Evolutionary conservation across 2,797 vertebrate genomes (phyloP).

Genomic region (Tinamus major): DNA sequence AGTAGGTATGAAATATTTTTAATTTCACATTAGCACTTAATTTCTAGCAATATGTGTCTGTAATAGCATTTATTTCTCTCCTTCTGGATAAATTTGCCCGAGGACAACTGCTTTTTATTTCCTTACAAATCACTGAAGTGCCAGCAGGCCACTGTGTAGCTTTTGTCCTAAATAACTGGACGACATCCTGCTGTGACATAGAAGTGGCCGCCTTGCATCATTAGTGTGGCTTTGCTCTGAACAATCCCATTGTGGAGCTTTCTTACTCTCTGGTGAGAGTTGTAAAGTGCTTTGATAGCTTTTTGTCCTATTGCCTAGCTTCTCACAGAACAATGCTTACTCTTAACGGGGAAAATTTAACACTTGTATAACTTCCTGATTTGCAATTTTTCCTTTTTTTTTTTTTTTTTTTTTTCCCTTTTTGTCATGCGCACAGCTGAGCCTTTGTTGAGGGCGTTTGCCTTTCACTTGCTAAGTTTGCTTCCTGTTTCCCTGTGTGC

Average conservation of each 20-base stretch:
- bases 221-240: neutral
- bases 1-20: neutral
- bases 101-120: neutral
- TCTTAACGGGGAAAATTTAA: neutral
- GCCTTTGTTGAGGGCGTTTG: neutral
- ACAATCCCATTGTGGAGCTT: neutral
- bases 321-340: neutral
- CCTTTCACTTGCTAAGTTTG: constrained; percentile 33
- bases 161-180: neutral
- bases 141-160: neutral
- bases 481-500: constrained; percentile 46
- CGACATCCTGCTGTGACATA: neutral
- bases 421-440: neutral
- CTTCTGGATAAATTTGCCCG: neutral
- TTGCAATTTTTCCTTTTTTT: neutral
- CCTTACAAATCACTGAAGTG: neutral
- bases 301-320: neutral
- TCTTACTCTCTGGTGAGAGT: neutral
- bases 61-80: neutral
- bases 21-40: neutral
- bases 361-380: neutral
- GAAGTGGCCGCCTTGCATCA: neutral
- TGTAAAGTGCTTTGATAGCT: neutral
- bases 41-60: neutral
- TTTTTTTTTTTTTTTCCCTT: neutral